These are phyloP conservation scores for Siphamia tubifer DNA, from an alignment of 2,113 vertebrate species.

Conservation along the genomic window DNA sequence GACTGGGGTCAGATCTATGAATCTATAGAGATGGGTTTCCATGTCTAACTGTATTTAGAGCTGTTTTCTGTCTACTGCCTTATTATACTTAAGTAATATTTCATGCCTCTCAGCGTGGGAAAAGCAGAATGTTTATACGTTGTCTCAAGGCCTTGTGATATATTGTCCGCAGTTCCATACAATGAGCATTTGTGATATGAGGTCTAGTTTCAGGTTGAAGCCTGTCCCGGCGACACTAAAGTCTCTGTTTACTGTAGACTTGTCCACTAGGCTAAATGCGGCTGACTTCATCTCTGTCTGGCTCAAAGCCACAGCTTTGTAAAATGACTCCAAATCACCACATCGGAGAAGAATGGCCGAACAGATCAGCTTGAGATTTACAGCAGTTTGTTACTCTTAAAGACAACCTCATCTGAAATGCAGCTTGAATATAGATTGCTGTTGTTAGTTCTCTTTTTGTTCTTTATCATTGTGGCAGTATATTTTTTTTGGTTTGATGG, in stretches of 20 bases:
- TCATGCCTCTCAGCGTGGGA: constrained; percentile 26
- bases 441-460: constrained; percentile 35
- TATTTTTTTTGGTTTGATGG: constrained; percentile 30
- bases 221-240: constrained; percentile 52
- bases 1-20: not conserved
- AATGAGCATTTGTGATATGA: constrained; percentile 51
- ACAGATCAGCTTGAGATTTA: constrained; percentile 30
- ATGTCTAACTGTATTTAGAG: not conserved
- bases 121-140: constrained; percentile 48
- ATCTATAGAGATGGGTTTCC: not conserved
- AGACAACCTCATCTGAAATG: constrained; percentile 38
- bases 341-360: constrained; percentile 42
- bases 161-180: constrained; percentile 37
- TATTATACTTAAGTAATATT: not conserved
- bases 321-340: constrained; percentile 59
- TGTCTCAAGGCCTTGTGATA: constrained; percentile 39
- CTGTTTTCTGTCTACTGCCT: not conserved
- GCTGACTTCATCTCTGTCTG: constrained; percentile 62
- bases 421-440: not conserved
- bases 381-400: constrained; percentile 25
- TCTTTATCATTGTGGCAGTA: constrained; percentile 41
- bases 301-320: constrained; percentile 66
- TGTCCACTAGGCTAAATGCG: constrained; percentile 48
- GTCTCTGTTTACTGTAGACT: constrained; percentile 66
- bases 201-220: constrained; percentile 57